phyloP scores from a whole-genome alignment of 2,888 invertebrate species.

The Caprella mutica region DNA sequence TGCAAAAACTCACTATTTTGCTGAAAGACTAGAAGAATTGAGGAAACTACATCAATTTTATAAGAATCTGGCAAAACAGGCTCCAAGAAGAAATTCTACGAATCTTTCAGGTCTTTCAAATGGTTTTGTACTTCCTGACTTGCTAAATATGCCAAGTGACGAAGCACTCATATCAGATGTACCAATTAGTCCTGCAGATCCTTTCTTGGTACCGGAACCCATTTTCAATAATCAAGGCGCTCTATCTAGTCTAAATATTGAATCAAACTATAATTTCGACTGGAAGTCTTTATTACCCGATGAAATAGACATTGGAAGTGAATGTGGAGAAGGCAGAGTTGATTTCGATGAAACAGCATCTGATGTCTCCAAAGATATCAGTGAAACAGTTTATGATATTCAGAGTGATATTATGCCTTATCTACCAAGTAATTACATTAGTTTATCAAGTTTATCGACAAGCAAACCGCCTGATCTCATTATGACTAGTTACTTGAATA shows the following conservation, averaged over 20 bases:
- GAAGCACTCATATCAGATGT: background rate
- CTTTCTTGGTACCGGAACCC: slow-evolving; percentile 13
- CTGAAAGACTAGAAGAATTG: slow-evolving; percentile 29
- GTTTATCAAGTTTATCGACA: slow-evolving; percentile 22
- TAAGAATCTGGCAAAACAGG: slow-evolving; percentile 32
- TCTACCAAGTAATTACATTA: slow-evolving; percentile 33
- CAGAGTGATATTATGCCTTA: slow-evolving; percentile 35
- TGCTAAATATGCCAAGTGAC: background rate
- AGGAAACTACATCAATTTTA: slow-evolving; percentile 31
- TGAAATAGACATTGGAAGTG: slow-evolving; percentile 28
- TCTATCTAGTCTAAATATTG: slow-evolving; percentile 17
- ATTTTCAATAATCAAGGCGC: slow-evolving; percentile 21
- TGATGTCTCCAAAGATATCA: slow-evolving; percentile 30
- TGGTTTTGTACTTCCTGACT: background rate
- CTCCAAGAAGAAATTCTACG: slow-evolving; percentile 24
- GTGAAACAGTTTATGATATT: slow-evolving; percentile 33
- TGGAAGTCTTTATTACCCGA: slow-evolving; percentile 33
- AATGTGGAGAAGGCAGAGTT: slow-evolving; percentile 18
- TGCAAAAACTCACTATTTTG: slow-evolving; percentile 33
- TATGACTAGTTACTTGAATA: slow-evolving; percentile 3
- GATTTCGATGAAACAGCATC: slow-evolving; percentile 28
- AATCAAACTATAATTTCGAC: slow-evolving; percentile 24
- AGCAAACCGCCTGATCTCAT: slow-evolving; percentile 6
- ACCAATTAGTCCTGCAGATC: background rate
- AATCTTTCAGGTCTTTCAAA: slow-evolving; percentile 8